Base-by-base conservation (phyloP, 2,113 vertebrate species). In the Onychorhynchus coronatus region DNA sequence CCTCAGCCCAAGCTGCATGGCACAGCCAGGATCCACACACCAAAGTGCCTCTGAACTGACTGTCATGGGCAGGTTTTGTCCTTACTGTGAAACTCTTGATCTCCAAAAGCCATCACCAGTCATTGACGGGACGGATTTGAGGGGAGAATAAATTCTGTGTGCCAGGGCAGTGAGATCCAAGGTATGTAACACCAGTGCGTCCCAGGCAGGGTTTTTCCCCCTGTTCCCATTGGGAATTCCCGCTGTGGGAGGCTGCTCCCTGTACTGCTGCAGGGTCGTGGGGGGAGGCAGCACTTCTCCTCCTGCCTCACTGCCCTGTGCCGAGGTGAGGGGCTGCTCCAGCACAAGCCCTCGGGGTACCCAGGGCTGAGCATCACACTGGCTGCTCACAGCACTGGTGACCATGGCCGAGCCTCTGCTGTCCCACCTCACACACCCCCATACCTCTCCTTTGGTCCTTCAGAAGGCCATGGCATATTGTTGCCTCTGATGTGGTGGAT, bases 231-330 rank as follows among this genome's bases (percentile, higher is more conserved):
- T 8, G 8, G 35, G 31, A 47, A 14, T 22, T 49, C 46, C n/a
- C 7, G 9, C 37, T 2, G 30, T 3, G 52, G 41, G 63, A 4
- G 33, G 33, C 49, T 35, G 65, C 21, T 81, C 16, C 22, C 47
- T 5, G 17, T 4, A 0, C 12, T 14, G 28, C 56, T 25, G 55
- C 0, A 0, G 9, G 12, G 37, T 3, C 1, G 0, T 44, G 15
- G 46, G 17, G 56, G 17, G 27, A 6, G 35, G 50, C 14, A 16
- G 27, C 0, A 0, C 59, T 30, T 9, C 13, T 53, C 33, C 73
- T 14, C 13, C 56, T 39, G 56, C 80, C 56, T 30, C n/a, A 1
- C 42, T 41, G 55, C 68, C 52, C 56, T 12, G 66, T 11, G 1
- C 56, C 14, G 31, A 14, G 59, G 7, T 4, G 1, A 21, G 81